Conservation (phyloP, 2,797 vertebrate species). For the Mallotus villosus region DNA sequence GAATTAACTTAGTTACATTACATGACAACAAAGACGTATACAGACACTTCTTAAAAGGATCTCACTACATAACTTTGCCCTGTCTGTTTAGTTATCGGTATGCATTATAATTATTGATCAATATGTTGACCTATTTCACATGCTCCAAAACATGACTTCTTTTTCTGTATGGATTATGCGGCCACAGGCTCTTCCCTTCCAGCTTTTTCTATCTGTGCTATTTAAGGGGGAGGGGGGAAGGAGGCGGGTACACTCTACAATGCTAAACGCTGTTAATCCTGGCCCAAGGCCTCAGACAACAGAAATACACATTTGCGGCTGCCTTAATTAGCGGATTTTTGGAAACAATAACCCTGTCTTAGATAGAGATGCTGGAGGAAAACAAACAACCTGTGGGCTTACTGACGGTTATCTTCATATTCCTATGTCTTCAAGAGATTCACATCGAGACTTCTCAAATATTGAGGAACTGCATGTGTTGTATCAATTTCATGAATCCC, state of each 20-base stretch:
- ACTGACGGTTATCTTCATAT: slow-evolving; percentile 57
- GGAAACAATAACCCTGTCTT: slow-evolving; percentile 68
- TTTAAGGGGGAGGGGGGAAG: slow-evolving; percentile 59
- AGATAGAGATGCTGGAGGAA: slow-evolving; percentile 65
- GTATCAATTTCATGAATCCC: slow-evolving; percentile 9
- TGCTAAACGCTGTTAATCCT: slow-evolving; percentile 75
- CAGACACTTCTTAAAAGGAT: background rate
- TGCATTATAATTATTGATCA: background rate
- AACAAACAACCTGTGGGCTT: slow-evolving; percentile 65
- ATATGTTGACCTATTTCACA: slow-evolving; percentile 23
- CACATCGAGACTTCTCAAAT: slow-evolving; percentile 30
- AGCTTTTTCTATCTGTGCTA: slow-evolving; percentile 56
- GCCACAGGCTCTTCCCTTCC: slow-evolving; percentile 56
- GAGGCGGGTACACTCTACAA: slow-evolving; percentile 61
- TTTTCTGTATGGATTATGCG: slow-evolving; percentile 34
- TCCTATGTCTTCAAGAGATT: slow-evolving; percentile 57
- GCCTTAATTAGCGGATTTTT: slow-evolving; percentile 75
- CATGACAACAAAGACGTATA: background rate
- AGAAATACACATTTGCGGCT: slow-evolving; percentile 75
- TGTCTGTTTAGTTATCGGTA: background rate
- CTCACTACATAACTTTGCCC: background rate
- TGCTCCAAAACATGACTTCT: slow-evolving; percentile 32
- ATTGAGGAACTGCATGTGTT: slow-evolving; percentile 23
- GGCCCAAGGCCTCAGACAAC: slow-evolving; percentile 69
- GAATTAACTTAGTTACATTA: no score